Evolutionary conservation across 2,888 invertebrate genomes (phyloP).

Genomic region (Scaptomyza caliginosa): DNA sequence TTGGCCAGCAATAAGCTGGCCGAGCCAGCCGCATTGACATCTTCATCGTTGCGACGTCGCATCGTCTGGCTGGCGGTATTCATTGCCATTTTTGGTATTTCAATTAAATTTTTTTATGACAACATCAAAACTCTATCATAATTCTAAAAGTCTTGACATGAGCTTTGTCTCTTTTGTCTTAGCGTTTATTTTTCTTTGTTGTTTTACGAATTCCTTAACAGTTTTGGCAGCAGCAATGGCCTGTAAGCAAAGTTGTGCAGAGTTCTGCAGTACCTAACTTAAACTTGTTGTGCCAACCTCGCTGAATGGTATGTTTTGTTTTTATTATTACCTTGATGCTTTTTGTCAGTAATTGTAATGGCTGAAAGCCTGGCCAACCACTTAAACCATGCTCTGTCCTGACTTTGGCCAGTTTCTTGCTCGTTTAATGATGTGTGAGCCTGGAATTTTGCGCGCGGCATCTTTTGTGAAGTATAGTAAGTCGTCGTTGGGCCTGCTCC

Average conservation of each 20-base stretch:
- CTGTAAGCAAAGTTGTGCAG: conserved; percentile 6
- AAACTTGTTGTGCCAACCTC: conserved; percentile 28
- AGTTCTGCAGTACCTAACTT: too few species aligned
- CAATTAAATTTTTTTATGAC: conserved; percentile 83
- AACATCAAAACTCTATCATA: conserved; percentile 82
- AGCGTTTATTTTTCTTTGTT: conserved; percentile 16
- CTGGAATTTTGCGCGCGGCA: conserved; percentile 77
- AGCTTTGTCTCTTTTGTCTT: conserved; percentile 56
- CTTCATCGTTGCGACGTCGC: conserved; percentile 37
- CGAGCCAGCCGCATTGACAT: conserved; percentile 49
- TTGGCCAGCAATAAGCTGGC: conserved; percentile 15
- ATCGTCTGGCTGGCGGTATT: conserved; percentile 40
- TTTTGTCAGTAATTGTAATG: conserved; percentile 80
- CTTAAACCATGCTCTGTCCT: conserved; percentile 19
- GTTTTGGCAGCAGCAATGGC: conserved; percentile 47
- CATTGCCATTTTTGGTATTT: conserved; percentile 82
- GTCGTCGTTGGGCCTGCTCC: conserved; percentile 6
- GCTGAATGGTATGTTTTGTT: conserved; percentile 42
- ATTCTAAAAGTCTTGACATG: conserved; percentile 76
- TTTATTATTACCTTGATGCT: conserved; percentile 75
- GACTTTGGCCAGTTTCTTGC: conserved; percentile 52
- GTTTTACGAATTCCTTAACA: conserved; percentile 36
- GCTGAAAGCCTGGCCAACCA: conserved; percentile 59
- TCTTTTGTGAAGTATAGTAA: conserved; percentile 60
- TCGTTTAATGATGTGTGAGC: conserved; percentile 78